These are phyloP conservation scores for Gymnocephalus cernua DNA, from an alignment of 2,113 vertebrate genomes.

Conservation along the genomic window DNA sequence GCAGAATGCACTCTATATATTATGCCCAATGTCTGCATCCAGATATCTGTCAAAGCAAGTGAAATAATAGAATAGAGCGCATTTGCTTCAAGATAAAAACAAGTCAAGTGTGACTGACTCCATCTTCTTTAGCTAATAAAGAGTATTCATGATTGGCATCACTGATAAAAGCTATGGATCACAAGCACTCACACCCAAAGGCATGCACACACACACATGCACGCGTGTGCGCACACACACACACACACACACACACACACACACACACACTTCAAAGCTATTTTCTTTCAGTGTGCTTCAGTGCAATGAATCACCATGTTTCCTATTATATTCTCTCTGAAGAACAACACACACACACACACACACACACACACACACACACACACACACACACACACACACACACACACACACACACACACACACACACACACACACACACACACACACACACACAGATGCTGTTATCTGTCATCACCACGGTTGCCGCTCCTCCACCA, in stretches of 20 bases:
- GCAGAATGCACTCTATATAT: conserved; percentile 1
- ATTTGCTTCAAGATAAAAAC: conserved; percentile 71
- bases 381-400: conserved; percentile 45
- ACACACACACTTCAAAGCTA: conserved; percentile 21
- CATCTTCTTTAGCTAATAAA: conserved; percentile 72
- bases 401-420: conserved; percentile 29
- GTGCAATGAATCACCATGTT: conserved; percentile 58
- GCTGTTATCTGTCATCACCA: conserved; percentile 59
- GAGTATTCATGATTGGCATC: conserved; percentile 62
- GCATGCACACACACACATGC: background rate
- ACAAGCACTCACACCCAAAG: conserved; percentile 7
- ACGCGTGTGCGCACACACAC: background rate
- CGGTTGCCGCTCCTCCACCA: conserved; percentile 23
- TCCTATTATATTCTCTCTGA: conserved; percentile 62
- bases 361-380: too few species aligned
- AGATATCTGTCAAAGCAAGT: conserved; percentile 62
- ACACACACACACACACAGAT: conserved; percentile 27
- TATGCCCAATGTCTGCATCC: conserved; percentile 39
- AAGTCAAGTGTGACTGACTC: conserved; percentile 75
- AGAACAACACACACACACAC: too few species aligned
- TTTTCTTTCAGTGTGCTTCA: conserved; percentile 35
- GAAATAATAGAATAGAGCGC: conserved; percentile 65
- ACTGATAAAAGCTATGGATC: conserved; percentile 70
- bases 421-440: conserved; percentile 32
- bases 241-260: background rate